These are phyloP conservation scores for Lucinisca nassula DNA, from an alignment of 2,888 invertebrate genomes.

Conservation along the genomic window DNA sequence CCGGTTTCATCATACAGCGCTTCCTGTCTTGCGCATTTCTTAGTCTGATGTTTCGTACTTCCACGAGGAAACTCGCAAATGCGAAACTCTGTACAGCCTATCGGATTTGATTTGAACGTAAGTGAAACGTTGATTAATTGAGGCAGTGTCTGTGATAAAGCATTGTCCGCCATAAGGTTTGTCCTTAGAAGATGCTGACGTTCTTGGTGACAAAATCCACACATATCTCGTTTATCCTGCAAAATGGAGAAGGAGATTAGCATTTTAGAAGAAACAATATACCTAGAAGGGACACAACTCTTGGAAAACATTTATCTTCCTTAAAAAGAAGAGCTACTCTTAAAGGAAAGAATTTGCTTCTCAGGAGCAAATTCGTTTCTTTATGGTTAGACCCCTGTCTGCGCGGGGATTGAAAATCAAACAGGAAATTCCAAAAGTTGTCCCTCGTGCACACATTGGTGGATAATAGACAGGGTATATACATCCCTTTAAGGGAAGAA, in stretches of 20 bases:
- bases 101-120: not conserved
- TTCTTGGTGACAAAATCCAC: not conserved
- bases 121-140: not conserved
- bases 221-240: not conserved
- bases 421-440: too few relatives aligned
- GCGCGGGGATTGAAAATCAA: too few relatives aligned
- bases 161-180: not conserved
- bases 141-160: not conserved
- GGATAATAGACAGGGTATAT: too few relatives aligned
- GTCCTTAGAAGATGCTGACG: not conserved
- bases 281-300: too few relatives aligned
- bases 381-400: too few relatives aligned
- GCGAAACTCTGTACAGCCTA: not conserved
- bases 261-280: not conserved
- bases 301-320: too few relatives aligned
- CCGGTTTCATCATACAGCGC: conserved; percentile 7
- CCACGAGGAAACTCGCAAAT: not conserved
- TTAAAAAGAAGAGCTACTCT: too few relatives aligned
- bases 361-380: too few relatives aligned
- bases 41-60: not conserved
- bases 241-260: not conserved
- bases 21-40: conserved; percentile 5
- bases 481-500: too few relatives aligned
- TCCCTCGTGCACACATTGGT: too few relatives aligned
- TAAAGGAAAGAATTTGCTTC: too few relatives aligned